A percentile compares a stretch with the other conserved stretches of the same genome.
These are phyloP conservation scores for Sebastes cheni DNA, from an alignment of 2,797 vertebrate genomes.

Conservation along the genomic window DNA sequence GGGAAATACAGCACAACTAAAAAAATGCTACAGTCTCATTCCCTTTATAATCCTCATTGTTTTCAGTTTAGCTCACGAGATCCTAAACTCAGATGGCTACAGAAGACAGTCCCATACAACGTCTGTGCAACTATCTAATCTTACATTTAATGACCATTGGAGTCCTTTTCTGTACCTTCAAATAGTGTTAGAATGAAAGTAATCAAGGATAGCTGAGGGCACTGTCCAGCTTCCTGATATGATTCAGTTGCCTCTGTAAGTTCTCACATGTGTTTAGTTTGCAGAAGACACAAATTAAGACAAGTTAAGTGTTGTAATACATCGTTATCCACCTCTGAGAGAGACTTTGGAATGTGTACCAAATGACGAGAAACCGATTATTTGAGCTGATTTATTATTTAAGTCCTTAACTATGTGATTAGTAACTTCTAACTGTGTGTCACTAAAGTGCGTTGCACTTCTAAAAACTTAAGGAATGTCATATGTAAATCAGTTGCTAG, in stretches of 20 bases:
- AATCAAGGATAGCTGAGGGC: not conserved
- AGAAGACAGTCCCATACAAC: not conserved
- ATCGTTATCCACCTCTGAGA: not conserved
- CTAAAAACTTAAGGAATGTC: not conserved
- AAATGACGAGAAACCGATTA: not conserved
- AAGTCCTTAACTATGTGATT: not conserved
- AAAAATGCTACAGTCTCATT: not conserved
- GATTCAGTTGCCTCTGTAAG: not conserved
- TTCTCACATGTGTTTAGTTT: not conserved
- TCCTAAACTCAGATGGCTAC: not conserved
- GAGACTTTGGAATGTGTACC: not conserved
- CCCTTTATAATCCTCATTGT: not conserved
- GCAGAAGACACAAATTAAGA: not conserved
- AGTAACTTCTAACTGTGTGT: not conserved
- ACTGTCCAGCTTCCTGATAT: not conserved
- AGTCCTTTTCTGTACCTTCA: not conserved
- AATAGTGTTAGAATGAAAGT: not conserved
- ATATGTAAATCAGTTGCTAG: not conserved
- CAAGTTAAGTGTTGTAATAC: not conserved
- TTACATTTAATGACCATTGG: not conserved
- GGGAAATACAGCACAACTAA: not conserved
- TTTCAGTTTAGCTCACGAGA: not conserved
- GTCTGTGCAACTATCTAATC: not conserved
- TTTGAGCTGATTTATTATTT: not conserved
- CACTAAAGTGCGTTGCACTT: not conserved